Evolutionary conservation across 2,888 invertebrate genomes (phyloP), one percentile per base, ranked within the genome.

Genomic region (Galeopsomyia nigrocyanea): DNA sequence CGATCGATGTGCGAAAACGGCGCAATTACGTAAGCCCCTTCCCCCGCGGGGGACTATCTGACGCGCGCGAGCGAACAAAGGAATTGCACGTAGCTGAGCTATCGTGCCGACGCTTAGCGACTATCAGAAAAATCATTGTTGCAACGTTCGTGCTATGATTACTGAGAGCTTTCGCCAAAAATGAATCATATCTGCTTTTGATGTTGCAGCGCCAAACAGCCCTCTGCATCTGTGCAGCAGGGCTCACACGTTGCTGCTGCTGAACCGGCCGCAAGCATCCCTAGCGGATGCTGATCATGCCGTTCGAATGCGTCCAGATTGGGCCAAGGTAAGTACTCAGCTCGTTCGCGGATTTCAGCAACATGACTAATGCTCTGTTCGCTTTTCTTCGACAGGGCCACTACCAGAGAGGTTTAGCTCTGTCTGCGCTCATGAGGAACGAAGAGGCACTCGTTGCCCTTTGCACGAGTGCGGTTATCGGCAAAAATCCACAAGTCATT

Each of bases 211-310:
- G 78, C 90, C 91, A 51, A 87, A 88, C 75, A 91, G 91, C 82
- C 91, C 92, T 78, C 87, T 91, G 78, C 88, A 91, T 75, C 87
- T 91, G 58, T 89, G 91, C 79, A 89, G 91, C 83, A 88, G 92
- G 74, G 91, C 92, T 21, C 90, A 91, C 83, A 91, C 91, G 55
- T 87, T 90, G 76, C 88, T 90, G 73, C 87, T 90, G 76, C 85
- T 92, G 77, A 90, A 90, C 77, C 87, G 89, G 80, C 89, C 88
- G 79, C 89, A 89, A 80, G 91, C 91, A 78, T 91, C 93, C 26
- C 86, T 93, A 73, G 88, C 88, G 68, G 92, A 92, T 84, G 91
- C 92, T 75, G 91, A 92, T 79, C 88, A 88, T 77, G 91, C 91
- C 31, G 87, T 92, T 64, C 88, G 88, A 78, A 83, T 89, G 69